These are phyloP conservation scores for Tetragonisca angustula DNA, from an alignment of 2,888 invertebrate species.

Conservation along the genomic window DNA sequence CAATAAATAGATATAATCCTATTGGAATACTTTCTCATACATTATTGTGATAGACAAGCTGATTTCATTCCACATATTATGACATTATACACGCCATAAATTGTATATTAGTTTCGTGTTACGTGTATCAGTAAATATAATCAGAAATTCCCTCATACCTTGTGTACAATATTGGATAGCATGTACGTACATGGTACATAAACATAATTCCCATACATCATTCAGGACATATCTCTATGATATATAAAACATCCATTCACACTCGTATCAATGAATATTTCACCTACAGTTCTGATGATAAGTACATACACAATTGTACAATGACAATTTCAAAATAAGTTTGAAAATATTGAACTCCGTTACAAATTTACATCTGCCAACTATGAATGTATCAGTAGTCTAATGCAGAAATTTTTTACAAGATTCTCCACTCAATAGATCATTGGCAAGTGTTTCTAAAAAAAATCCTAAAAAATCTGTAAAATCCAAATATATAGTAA, in stretches of 20 bases:
- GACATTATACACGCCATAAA: background rate
- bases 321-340: too few relatives aligned
- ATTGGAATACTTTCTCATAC: rapidly evolving
- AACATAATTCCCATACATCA: background rate
- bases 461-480: too few relatives aligned
- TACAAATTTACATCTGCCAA: too few relatives aligned
- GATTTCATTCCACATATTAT: background rate
- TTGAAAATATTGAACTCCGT: too few relatives aligned
- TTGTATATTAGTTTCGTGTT: background rate
- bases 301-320: too few relatives aligned
- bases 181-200: background rate
- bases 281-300: too few relatives aligned
- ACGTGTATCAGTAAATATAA: background rate
- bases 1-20: background rate
- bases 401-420: too few relatives aligned
- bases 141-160: background rate
- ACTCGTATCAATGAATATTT: background rate
- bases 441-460: too few relatives aligned
- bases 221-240: background rate
- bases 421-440: too few relatives aligned
- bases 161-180: background rate
- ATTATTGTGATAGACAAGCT: background rate
- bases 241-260: background rate
- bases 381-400: too few relatives aligned
- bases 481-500: too few relatives aligned